Base-by-base conservation (phyloP, 2,113 vertebrate genomes). In the Sander lucioperca region DNA sequence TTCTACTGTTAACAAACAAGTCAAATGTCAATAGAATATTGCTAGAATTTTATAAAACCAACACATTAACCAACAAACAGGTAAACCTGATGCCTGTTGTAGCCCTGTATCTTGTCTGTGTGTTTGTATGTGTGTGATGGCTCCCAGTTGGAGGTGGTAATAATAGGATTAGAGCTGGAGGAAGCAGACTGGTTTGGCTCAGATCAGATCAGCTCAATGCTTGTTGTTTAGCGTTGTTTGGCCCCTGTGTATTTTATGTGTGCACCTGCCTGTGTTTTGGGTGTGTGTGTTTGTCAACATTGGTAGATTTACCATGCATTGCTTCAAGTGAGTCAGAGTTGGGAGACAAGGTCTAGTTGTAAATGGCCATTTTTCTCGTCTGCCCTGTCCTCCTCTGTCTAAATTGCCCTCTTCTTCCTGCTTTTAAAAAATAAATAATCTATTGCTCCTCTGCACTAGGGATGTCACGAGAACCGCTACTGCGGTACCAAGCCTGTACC, bases 81-180 rank as follows among this genome's bases (percentile, higher is more conserved):
- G 63, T 67, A 67, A 67, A 83, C 33, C 10, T 58, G 65, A 75
- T 59, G 57, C 16, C 54, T 54, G 23, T 56, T 54, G 19, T 19
- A 33, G 25, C 5, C 50, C 4, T 62, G 63, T 70, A 58, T 68
- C 19, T 53, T 61, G 27, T 47, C 12, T 75, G 6, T 69, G 14
- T 69, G 25, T 71, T 58, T 62, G 43, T 25, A 21, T 62, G 70
- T 73, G 33, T 48, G 10, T 72, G 57, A 71, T 84, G 72, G 36
- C 43, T 88, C 82, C 73, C 84, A 80, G 77, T 81, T 84, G 77
- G 85, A 83, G 78, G 85, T 83, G 78, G 84, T 86, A 79, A 88
- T 90, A 91, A 87, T 82, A 39, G 83, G 87, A 90, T 91, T 92
- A 93, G 63, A 45, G 70, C 81, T 82, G 65, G 45, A 81, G 66